phyloP scores from a whole-genome alignment of 2,797 vertebrate genomes.

The Melanogrammus aeglefinus region DNA sequence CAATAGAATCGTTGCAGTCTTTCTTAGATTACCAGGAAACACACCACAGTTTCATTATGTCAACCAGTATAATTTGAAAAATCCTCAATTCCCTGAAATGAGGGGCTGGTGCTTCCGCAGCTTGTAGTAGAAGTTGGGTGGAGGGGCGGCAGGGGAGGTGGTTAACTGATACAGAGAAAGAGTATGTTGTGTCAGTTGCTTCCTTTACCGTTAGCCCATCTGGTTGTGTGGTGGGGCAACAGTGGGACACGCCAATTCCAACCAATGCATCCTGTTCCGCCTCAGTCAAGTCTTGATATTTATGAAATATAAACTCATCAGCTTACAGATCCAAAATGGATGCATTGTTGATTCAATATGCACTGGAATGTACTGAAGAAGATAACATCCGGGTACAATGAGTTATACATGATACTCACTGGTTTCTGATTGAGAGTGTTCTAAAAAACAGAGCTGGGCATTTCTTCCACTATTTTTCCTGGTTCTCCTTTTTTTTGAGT shows the following conservation, averaged over 20 bases:
- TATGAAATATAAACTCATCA: no score
- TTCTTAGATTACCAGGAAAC: background rate
- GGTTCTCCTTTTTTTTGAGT: no score
- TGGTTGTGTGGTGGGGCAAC: background rate
- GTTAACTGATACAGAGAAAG: background rate
- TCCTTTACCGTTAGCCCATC: background rate
- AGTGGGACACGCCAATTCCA: background rate
- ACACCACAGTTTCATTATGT: background rate
- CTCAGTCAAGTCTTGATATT: no score
- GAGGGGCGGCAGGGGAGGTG: background rate
- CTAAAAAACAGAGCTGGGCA: no score
- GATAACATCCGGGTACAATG: background rate
- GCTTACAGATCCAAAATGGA: background rate
- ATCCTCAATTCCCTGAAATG: background rate
- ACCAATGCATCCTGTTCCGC: background rate
- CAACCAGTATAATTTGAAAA: background rate
- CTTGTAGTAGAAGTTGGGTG: background rate
- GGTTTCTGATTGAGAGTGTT: background rate
- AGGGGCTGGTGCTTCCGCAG: background rate
- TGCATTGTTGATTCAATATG: background rate
- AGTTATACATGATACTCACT: background rate
- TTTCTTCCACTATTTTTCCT: no score
- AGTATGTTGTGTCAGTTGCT: background rate
- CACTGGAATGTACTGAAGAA: background rate
- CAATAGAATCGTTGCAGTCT: background rate